Conservation (phyloP, 2,797 vertebrate species). For the Cetoscarus ocellatus region DNA sequence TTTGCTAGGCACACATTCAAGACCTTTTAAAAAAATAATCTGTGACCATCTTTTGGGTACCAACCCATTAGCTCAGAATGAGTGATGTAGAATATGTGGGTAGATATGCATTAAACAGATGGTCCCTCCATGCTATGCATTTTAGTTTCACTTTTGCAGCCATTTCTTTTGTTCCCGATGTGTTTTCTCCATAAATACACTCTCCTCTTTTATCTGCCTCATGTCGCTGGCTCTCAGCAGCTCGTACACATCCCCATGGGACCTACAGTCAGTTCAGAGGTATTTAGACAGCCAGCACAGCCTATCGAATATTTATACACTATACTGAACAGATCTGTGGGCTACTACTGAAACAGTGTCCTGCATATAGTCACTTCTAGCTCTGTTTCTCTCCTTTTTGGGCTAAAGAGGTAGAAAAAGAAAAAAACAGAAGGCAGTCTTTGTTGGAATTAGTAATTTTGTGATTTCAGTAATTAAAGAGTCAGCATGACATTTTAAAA, state of each 20-base stretch:
- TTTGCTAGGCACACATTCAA: no score
- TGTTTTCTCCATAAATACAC: conserved; percentile 37
- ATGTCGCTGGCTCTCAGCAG: conserved; percentile 51
- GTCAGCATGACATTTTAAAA: conserved; percentile 33
- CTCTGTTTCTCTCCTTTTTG: conserved; percentile 20
- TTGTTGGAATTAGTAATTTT: conserved; percentile 17
- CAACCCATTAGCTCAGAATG: no score
- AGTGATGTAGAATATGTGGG: no score
- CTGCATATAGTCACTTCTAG: conserved; percentile 10
- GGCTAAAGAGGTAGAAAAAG: conserved; percentile 21
- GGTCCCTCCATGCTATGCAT: conserved; percentile 10
- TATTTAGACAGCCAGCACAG: conserved; percentile 70
- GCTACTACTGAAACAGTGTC: conserved; percentile 29
- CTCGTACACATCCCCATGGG: conserved; percentile 55
- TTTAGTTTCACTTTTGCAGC: conserved; percentile 24
- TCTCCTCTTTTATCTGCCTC: conserved; percentile 54
- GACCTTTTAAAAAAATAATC: no score
- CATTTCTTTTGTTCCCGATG: conserved; percentile 28
- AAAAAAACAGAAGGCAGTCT: conserved; percentile 1
- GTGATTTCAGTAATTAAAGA: conserved; percentile 42
- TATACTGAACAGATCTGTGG: conserved; percentile 44
- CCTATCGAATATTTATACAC: conserved; percentile 72
- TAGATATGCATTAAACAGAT: conserved; percentile 35
- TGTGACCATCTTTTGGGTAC: no score
- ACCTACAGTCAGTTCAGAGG: conserved; percentile 66